A percentile compares a stretch with the other conserved stretches of the same genome.
Evolutionary conservation across 2,797 vertebrate genomes (phyloP).

Genomic region (Peromyscus aztecus): DNA sequence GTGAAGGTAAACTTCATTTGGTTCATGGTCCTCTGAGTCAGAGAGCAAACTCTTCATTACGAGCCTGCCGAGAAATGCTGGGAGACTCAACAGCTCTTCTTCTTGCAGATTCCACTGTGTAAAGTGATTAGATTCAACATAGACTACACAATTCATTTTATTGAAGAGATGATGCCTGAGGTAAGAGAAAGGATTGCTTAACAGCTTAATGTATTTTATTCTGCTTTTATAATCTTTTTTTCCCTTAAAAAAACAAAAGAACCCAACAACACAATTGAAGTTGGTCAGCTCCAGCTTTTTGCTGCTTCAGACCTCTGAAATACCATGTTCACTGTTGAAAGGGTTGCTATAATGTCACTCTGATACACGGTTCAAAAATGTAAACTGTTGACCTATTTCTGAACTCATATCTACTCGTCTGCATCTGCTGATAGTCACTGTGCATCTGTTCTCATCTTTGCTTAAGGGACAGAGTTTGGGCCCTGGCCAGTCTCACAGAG

Average conservation of each 20-base stretch:
- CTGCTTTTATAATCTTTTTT: background rate
- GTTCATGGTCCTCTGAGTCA: background rate
- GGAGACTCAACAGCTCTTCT: slow-evolving; percentile 55
- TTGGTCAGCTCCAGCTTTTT: slow-evolving; percentile 26
- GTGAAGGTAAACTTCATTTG: background rate
- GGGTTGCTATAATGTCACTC: slow-evolving; percentile 47
- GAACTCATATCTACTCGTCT: slow-evolving; percentile 10
- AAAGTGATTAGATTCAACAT: slow-evolving; percentile 99
- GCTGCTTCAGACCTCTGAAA: slow-evolving; percentile 42
- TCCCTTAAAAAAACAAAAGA: background rate
- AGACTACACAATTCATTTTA: slow-evolving; percentile 99
- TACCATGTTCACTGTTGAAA: slow-evolving; percentile 74
- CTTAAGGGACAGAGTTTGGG: slow-evolving; percentile 73
- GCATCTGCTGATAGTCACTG: slow-evolving; percentile 55
- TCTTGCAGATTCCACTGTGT: slow-evolving; percentile 96
- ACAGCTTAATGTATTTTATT: slow-evolving; percentile 70
- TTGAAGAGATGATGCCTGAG: slow-evolving; percentile 99
- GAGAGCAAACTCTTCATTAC: background rate
- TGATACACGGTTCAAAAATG: slow-evolving; percentile 61
- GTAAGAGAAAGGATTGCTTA: slow-evolving; percentile 89
- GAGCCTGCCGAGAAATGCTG: background rate
- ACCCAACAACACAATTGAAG: background rate
- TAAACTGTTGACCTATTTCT: slow-evolving; percentile 64
- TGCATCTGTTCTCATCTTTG: slow-evolving; percentile 78
- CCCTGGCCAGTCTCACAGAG: slow-evolving; percentile 66